These are phyloP conservation scores for Siniperca obscura DNA, from an alignment of 2,797 vertebrate genomes.

Conservation along the genomic window DNA sequence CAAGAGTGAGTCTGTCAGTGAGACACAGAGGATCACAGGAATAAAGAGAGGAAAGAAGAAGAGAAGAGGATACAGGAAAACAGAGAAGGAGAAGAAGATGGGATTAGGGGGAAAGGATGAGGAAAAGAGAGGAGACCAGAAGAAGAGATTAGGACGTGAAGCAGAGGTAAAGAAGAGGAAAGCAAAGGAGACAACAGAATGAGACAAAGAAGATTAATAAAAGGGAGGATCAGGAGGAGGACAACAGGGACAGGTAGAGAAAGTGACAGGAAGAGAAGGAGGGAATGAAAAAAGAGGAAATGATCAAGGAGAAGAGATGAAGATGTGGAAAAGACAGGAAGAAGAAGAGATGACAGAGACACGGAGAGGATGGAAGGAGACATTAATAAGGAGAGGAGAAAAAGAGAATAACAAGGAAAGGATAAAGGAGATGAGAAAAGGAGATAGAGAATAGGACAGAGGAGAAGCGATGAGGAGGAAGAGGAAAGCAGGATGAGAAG, in stretches of 20 bases:
- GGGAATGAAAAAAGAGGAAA: neutral
- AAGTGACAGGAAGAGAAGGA: neutral
- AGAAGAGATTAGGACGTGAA: neutral
- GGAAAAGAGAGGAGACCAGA: too few species aligned
- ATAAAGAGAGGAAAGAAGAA: neutral
- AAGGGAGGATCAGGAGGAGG: neutral
- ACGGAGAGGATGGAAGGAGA: too few species aligned
- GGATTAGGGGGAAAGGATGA: too few species aligned
- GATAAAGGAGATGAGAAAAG: neutral
- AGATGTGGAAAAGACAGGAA: too few species aligned
- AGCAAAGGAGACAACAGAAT: too few species aligned
- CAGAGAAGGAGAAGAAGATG: neutral
- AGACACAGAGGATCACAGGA: slow-evolving; percentile 17
- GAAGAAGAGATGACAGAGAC: too few species aligned
- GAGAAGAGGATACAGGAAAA: neutral
- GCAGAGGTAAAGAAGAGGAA: neutral
- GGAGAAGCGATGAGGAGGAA: neutral
- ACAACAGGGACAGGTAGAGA: neutral
- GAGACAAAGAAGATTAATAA: neutral
- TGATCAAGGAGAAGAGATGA: too few species aligned
- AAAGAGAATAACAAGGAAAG: neutral
- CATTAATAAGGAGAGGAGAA: neutral
- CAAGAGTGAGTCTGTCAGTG: slow-evolving; percentile 12
- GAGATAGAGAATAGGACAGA: neutral
- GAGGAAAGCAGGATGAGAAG: neutral